Base-by-base conservation (phyloP, 2,888 invertebrate species). In the Machimus atricapillus region DNA sequence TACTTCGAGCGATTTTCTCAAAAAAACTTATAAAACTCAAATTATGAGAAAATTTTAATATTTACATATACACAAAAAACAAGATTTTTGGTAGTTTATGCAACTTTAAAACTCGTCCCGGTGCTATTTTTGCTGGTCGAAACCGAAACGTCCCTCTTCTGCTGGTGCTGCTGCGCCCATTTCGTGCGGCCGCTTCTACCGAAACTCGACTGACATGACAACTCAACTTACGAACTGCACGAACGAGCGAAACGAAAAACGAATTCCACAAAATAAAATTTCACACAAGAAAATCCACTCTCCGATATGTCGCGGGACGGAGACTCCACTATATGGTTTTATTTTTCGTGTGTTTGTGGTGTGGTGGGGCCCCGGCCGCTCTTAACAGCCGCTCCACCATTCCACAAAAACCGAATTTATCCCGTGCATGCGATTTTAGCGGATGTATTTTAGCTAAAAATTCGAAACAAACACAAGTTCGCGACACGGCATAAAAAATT, bases 141-240 rank as follows among this genome's bases (percentile, higher is more conserved):
- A 56, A 46, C 77, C 77, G 34, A 37, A 14, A 19, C 19, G n/a
- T 81, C 8, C 14, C 46, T 46, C 43, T 16, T 3, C 43, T 14
- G 43, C 43, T 46, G 43, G 12, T 27, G 7, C 16, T 81, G 9
- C 56, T 27, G 37, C n/a, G 78, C 82, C 34, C 58, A 58, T 58
- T 58, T 37, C 82, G 56, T 81, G 56, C 37, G 58, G n/a, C 58
- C 82, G 52, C 31, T 82, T 37, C 58, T 37, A 58, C 52, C 82
- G 66, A 58, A 58, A 66, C 82, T 82, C 58, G 58, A 58, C 82
- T 82, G 66, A 58, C 58, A 82, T 82, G 82, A 82, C 82, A 82
- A 82, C 66, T 82, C 66, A 82, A 82, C 58, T 82, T 79, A 27
- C 40, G 43, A 46, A 78, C 78, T 78, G 27, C 46, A 78, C 40